Evolutionary conservation across 2,797 vertebrate genomes (phyloP), one percentile per base, ranked within the genome.

Genomic region (Adrianichthys oophorus): DNA sequence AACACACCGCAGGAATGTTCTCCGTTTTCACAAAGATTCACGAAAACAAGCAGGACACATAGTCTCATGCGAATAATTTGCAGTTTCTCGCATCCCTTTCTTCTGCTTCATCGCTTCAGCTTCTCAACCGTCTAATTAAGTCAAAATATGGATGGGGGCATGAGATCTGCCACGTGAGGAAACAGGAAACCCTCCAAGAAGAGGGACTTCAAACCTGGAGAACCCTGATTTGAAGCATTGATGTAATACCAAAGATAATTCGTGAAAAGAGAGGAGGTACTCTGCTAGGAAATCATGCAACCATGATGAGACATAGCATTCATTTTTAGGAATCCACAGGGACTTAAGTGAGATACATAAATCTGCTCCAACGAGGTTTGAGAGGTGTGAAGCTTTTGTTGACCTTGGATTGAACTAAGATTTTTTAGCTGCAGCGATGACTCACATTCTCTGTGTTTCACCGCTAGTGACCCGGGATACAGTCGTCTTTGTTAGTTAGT

Each of bases 381-480:
- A 32, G 50, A 76, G 64, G 70, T 79, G 69, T 70, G 70, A 80
- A 79, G 84, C 65, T 72, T 89, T 77, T 74, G 72, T 67, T 90
- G 90, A 91, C 91, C 91, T 89, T 60, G 26, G 70, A 62, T 48
- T 90, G 89, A 93, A 92, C 90, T 57, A 32, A 66, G 48, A 67
- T 82, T 70, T 68, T 74, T 63, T 52, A 77, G 68, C 73, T 50
- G 65, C 44, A 37, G 74, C 41, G 58, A 85, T 76, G 15, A 56
- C 65, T 70, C 62, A 62, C 87, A 90, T 92, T 91, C 87, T 87
- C 78, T 49, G 49, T 73, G 79, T 87, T 88, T 85, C 77, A 75
- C 63, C 68, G 12, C 52, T 41, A 72, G 88, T 87, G 83, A 78
- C 80, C 88, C 87, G 91, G 89, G 89, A 83, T 80, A 90, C 86